Base-by-base conservation (phyloP, 2,797 vertebrate species). In the Paguma larvata region DNA sequence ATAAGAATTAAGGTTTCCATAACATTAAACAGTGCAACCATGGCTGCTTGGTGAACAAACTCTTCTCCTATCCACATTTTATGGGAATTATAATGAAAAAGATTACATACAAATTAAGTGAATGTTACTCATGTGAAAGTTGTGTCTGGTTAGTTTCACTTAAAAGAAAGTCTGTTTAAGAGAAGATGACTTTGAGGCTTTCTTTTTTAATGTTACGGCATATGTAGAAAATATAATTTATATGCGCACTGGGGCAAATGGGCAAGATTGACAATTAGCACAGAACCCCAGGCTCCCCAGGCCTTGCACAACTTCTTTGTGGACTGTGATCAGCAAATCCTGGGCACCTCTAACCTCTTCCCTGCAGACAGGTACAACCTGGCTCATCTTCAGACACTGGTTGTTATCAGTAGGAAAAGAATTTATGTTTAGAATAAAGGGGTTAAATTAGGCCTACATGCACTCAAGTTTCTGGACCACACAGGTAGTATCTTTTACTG, bases 351-450 rank as follows among this genome's bases (percentile, higher is more conserved):
- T n/a, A 46, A 78, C 19, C 5, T 0, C 5, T 93, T 72, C 53
- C 23, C 41, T 34, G 18, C 6, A 80, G 65, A 72, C 4, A 5
- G 83, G 6, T 30, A 12, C 2, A 32, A 21, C 44, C 30, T 48
- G 34, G 34, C 3, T 83, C 32, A 51, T 86, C 21, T 70, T 70
- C 21, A 83, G 34, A 41, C 6, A 59, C 25, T 19, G 6, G 70
- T 44, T 78, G 41, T 46, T 19, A 38, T 15, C 6, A 51, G 9
- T 59, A 86, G 72, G n/a, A 34, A 84, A 92, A 79, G 16, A 84
- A 62, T 4, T 9, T 90, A 14, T 68, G 30, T 51, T 90, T 68
- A 91, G 16, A 93, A 80, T 65, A 82, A 94, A 88, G 5, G 5
- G 2, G 0, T 85, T 32, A 82, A 56, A 23, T 32, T 38, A 18